These are phyloP conservation scores for Leucoma salicis DNA, from an alignment of 2,888 invertebrate genomes.

Conservation along the genomic window DNA sequence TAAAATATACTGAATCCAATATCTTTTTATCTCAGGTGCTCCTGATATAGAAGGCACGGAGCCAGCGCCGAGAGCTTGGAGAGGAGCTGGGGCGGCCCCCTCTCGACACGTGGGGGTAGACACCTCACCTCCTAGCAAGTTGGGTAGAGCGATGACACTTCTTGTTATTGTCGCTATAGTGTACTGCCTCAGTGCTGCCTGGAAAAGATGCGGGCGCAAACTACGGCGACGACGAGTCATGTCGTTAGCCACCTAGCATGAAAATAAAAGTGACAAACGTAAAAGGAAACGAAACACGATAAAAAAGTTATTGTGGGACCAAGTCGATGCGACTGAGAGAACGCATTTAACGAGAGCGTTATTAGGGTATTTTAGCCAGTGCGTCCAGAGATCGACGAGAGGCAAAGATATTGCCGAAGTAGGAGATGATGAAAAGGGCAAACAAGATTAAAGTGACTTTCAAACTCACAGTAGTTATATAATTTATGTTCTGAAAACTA, in stretches of 20 bases:
- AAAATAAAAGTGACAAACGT: slow-evolving; percentile 16
- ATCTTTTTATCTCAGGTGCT: slow-evolving; percentile 51
- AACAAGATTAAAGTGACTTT: slow-evolving; percentile 4
- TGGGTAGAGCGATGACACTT: slow-evolving; percentile 46
- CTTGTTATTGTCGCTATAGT: slow-evolving; percentile 42
- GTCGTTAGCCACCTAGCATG: slow-evolving; percentile 64
- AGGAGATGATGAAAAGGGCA: slow-evolving; percentile 23
- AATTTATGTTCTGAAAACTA: too few species aligned
- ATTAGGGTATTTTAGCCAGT: too few species aligned
- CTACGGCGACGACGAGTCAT: slow-evolving; percentile 59
- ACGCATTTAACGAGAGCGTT: too few species aligned
- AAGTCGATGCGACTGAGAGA: slow-evolving; percentile 19
- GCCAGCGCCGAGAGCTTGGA: slow-evolving; percentile 80
- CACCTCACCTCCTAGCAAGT: slow-evolving; percentile 39
- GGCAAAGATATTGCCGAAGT: background rate
- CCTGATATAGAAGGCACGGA: slow-evolving; percentile 72
- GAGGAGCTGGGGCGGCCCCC: slow-evolving; percentile 70
- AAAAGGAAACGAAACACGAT: slow-evolving; percentile 7
- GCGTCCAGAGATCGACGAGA: too few species aligned
- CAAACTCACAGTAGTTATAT: too few species aligned
- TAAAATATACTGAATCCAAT: too few species aligned
- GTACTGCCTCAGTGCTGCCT: slow-evolving; percentile 51
- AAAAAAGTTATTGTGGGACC: slow-evolving; percentile 17
- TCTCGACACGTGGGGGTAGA: slow-evolving; percentile 40
- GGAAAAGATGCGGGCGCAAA: slow-evolving; percentile 62